A percentile compares a stretch with the other conserved stretches of the same genome.
Evolutionary conservation across 1,140 invertebrate species (phyloP).

Genomic region (Olivierus martensii): DNA sequence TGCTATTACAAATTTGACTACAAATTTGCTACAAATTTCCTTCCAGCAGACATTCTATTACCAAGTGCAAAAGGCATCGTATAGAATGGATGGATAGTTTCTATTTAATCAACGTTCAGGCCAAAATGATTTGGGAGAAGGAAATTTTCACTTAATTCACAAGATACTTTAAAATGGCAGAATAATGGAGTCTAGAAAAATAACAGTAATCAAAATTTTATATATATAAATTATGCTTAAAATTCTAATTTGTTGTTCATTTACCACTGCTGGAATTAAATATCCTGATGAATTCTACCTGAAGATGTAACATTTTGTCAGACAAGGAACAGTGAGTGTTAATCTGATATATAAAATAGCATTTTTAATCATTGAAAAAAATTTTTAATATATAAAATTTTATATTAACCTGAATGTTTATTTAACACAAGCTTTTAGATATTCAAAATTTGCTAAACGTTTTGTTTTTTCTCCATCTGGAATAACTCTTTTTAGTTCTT

Average conservation of each 20-base stretch:
- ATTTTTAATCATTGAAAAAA: too few relatives aligned
- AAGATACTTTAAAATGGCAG: conserved; percentile 69
- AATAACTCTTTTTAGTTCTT: conserved; percentile 54
- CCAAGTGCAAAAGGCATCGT: conserved; percentile 80
- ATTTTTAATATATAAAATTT: too few relatives aligned
- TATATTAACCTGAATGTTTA: conserved; percentile 76
- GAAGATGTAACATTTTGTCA: conserved; percentile 64
- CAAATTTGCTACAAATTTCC: conserved; percentile 48
- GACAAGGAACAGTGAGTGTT: conserved; percentile 63
- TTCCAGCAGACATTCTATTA: conserved; percentile 38
- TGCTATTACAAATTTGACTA: conserved; percentile 56
- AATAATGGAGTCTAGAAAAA: conserved; percentile 62
- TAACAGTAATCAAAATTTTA: too few relatives aligned
- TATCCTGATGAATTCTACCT: conserved; percentile 62
- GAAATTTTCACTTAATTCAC: conserved; percentile 61
- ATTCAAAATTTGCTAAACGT: conserved; percentile 46
- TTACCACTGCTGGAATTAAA: conserved; percentile 55
- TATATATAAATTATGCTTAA: background rate
- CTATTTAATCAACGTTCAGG: conserved; percentile 65
- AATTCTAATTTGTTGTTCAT: conserved; percentile 29
- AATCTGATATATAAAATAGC: too few relatives aligned
- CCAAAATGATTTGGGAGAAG: conserved; percentile 48
- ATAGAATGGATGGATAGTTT: conserved; percentile 41
- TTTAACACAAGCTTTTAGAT: conserved; percentile 68
- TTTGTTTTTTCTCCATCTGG: conserved; percentile 42